Evolutionary conservation across 2,797 vertebrate species (phyloP), one percentile per base, ranked within the genome.

Genomic region (Spondyliosoma cantharus): DNA sequence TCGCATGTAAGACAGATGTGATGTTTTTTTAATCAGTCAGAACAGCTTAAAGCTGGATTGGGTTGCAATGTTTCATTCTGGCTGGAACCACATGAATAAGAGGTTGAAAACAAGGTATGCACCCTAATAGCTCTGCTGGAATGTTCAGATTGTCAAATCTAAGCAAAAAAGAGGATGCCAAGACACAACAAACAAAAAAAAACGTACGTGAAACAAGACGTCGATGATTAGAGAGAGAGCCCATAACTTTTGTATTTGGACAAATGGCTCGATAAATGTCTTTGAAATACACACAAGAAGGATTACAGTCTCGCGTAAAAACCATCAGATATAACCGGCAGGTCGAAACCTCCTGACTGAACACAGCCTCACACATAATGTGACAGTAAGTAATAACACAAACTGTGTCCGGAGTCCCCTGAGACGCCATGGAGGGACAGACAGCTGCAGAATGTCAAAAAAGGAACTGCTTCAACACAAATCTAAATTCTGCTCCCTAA

Each of bases 401-500:
- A 80, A 86, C 42, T 57, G 43, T 61, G 27, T 53, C 52, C 65
- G 54, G 27, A n/a, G 58, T 76, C 78, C 61, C 76, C 45, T 45
- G 37, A 67, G 25, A 76, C 66, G 32, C 54, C 20, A 56, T 2
- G 15, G 27, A 73, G 22, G 52, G 68, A 68, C 63, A 43, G 65
- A 75, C 65, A 54, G 74, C 84, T 85, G 77, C 58, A 48, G 37
- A 73, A 78, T 14, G 58, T 82, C 72, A 76, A 81, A 81, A 81
- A 52, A 54, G 42, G 54, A 72, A 69, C 14, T 3, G 67, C 73
- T 65, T 81, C 67, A 46, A 87, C 76, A 73, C 61, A 86, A 82
- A 82, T 88, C 78, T 84, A 87, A 83, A 88, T 86, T 81, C 73
- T 87, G 85, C 87, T 92, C 87, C 78, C 49, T 75, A 90, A 90